Base-by-base conservation (phyloP, 2,797 vertebrate genomes). In the Propithecus deckenii region DNA sequence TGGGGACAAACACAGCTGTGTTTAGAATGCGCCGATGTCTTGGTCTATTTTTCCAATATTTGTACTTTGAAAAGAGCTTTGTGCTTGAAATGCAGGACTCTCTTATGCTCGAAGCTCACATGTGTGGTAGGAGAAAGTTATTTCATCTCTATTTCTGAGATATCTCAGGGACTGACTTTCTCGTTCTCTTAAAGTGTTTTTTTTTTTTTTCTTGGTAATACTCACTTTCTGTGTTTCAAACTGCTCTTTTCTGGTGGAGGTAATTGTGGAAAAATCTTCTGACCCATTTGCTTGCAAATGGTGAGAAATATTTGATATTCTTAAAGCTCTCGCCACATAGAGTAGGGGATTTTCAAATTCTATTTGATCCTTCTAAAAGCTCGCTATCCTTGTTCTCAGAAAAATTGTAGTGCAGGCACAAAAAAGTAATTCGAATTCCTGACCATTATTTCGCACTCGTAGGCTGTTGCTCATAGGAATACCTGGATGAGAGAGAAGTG, bases 221-320 rank as follows among this genome's bases (percentile, higher is more conserved):
- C 38, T 86, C 67, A 52, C 90, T 97, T 96, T 95, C 84, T 96
- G 76, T 63, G 65, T 94, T 96, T 87, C 89, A 85, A 41, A 94
- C 50, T 76, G 81, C 87, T 93, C 32, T 92, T 88, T 86, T 96
- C 80, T 90, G 69, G 90, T 90, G 80, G 95, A 96, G 84, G 92
- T 93, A 95, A 96, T 93, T 4, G 0, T 50, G 38, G 75, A 35
- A 93, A 92, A 95, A 94, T 96, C 97, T 96, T 96, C 96, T 91
- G 95, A 96, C 94, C 94, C 95, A 95, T 97, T 97, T 97, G 93
- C 93, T 96, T 93, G 95, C 91, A 96, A 95, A 96, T 97, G 94
- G 93, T 75, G 92, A 96, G 95, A 96, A 97, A 95, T 96, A 72
- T 84, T 92, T 95, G 95, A 96, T 96, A 93, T 95, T 93, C 95